phyloP scores from a whole-genome alignment of 2,113 vertebrate species.

The Haemorhous mexicanus region DNA sequence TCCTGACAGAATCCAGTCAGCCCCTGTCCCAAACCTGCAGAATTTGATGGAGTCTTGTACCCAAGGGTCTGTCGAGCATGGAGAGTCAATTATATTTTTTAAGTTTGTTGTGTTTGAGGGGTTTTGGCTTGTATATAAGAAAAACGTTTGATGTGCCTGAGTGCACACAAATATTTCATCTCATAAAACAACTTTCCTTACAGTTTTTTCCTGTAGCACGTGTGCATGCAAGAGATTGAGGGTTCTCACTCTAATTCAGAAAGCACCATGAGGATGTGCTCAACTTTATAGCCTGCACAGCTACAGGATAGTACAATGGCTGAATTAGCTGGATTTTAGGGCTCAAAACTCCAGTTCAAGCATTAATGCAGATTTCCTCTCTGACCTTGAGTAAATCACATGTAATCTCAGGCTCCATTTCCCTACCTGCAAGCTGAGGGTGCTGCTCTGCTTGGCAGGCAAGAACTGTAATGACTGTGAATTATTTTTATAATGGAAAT shows the following conservation, averaged over 20 bases:
- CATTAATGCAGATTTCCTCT: not conserved
- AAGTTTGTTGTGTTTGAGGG: not conserved
- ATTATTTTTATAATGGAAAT: not conserved
- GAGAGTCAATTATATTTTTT: not conserved
- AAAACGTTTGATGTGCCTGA: not conserved
- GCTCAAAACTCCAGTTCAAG: not conserved
- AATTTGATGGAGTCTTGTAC: not conserved
- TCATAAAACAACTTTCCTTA: not conserved
- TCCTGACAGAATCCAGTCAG: not conserved
- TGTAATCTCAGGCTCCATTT: not conserved
- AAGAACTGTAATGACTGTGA: not conserved
- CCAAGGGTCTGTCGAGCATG: not conserved
- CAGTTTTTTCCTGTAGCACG: not conserved
- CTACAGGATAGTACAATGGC: not conserved
- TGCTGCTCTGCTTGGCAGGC: not conserved
- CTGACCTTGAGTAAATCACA: slow-evolving; percentile 15
- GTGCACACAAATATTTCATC: not conserved
- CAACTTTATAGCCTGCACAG: not conserved
- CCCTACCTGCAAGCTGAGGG: not conserved
- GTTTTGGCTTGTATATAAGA: not conserved
- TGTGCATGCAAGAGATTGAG: not conserved
- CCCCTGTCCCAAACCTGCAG: not conserved
- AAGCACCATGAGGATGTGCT: not conserved
- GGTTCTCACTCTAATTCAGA: not conserved
- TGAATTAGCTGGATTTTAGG: not conserved